Percentiles rank a stretch among this genome's conserved stretches.
Conservation (phyloP, 92 coral and sea anemone genomes). For the Heliopora coerulea region DNA sequence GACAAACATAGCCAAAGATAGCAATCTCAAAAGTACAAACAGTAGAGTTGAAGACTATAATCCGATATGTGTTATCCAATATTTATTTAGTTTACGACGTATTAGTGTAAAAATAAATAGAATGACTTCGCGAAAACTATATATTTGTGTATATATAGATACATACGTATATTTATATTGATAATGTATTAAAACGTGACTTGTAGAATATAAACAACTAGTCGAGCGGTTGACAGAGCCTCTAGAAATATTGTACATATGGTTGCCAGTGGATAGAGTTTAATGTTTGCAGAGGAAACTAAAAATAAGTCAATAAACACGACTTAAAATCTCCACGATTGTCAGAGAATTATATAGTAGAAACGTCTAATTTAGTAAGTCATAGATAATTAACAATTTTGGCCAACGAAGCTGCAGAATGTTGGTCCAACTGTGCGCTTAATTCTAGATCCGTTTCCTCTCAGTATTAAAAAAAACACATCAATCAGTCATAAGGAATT, state of each 20-base stretch:
- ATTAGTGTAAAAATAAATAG: slow-evolving; percentile 16
- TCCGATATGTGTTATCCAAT: neutral
- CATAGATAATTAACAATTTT: neutral
- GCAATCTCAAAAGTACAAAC: slow-evolving; percentile 23
- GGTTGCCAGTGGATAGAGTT: neutral
- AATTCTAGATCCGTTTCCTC: neutral
- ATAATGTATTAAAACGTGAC: neutral
- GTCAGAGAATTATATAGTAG: neutral
- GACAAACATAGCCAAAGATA: slow-evolving; percentile 16
- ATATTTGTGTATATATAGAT: neutral
- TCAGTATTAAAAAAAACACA: neutral
- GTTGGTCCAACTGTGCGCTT: neutral
- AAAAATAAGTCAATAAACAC: neutral
- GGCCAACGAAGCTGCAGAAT: neutral
- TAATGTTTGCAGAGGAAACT: neutral
- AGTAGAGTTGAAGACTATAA: slow-evolving; percentile 20
- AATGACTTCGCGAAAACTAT: neutral
- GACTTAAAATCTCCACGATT: neutral
- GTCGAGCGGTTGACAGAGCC: neutral
- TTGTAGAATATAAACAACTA: neutral
- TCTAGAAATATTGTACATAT: neutral
- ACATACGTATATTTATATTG: neutral
- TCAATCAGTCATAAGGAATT: neutral
- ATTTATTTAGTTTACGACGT: slow-evolving; percentile 33
- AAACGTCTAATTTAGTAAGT: neutral